phyloP scores from a whole-genome alignment of 2,113 vertebrate species.

The Tamias sibiricus region DNA sequence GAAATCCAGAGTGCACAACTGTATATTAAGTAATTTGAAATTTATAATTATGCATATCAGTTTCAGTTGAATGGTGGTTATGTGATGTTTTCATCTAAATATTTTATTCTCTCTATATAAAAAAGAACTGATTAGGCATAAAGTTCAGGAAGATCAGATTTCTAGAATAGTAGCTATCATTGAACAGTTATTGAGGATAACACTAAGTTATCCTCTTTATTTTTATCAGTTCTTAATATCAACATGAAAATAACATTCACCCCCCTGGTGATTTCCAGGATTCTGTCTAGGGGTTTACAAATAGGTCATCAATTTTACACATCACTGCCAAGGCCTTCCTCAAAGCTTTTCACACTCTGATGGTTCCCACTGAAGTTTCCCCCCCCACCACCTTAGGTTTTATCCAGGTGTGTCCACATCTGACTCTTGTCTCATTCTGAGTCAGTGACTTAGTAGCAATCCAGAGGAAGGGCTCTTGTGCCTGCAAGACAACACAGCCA shows the following conservation, averaged over 20 bases:
- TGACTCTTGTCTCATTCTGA: constrained; percentile 21
- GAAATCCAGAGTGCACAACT: neutral
- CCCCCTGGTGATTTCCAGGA: neutral
- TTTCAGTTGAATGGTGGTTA: neutral
- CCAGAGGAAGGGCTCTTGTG: neutral
- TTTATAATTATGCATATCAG: neutral
- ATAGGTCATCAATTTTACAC: constrained; percentile 28
- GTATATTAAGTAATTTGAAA: neutral
- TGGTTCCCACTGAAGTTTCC: neutral
- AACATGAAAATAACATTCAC: neutral
- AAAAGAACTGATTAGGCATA: neutral
- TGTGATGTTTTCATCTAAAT: neutral
- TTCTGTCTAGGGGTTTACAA: neutral
- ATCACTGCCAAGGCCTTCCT: neutral
- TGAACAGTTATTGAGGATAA: neutral
- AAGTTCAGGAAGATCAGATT: constrained; percentile 40
- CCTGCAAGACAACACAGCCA: neutral
- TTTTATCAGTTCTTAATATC: constrained; percentile 20
- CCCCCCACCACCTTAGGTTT: too few relatives aligned
- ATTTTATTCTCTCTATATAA: neutral
- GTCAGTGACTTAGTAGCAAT: neutral
- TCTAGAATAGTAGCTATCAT: neutral
- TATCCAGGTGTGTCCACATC: neutral
- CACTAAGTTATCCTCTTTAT: neutral
- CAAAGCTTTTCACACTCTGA: constrained; percentile 15